These are phyloP conservation scores for Rhinoptilus africanus DNA, from an alignment of 2,113 vertebrate genomes.

Conservation along the genomic window DNA sequence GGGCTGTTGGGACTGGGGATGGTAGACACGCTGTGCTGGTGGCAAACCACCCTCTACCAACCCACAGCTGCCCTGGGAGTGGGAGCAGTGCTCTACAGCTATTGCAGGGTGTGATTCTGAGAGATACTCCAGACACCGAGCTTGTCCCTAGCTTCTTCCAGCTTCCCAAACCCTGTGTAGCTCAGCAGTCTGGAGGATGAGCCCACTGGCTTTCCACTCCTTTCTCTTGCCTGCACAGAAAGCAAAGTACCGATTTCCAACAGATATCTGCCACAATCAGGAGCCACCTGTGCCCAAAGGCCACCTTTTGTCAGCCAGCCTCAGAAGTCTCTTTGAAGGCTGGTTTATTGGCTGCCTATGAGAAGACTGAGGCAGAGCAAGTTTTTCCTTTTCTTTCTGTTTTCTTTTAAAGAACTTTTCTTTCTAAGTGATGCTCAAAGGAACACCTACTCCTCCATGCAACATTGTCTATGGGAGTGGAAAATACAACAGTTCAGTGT, in stretches of 20 bases:
- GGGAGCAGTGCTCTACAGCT: not conserved
- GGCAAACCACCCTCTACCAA: not conserved
- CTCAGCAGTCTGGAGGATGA: not conserved
- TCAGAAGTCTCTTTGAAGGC: conserved; percentile 25
- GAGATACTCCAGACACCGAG: no score
- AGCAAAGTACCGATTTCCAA: not conserved
- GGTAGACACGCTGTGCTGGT: not conserved
- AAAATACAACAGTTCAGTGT: not conserved
- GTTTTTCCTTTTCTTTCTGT: not conserved
- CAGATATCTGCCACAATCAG: not conserved
- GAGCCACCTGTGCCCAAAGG: not conserved
- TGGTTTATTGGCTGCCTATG: not conserved
- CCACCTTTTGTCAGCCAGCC: not conserved
- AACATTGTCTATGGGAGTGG: not conserved
- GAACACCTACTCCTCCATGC: not conserved
- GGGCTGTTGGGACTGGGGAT: not conserved
- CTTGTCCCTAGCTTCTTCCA: not conserved
- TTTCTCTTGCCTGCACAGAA: not conserved
- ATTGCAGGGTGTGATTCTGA: not conserved
- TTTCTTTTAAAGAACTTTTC: not conserved
- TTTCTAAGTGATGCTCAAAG: not conserved
- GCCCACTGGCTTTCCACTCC: not conserved
- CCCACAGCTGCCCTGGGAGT: not conserved
- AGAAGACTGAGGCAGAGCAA: not conserved
- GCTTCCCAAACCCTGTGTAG: not conserved